Evolutionary conservation across 2,797 vertebrate species (phyloP).

Genomic region (Thamnophis elegans): DNA sequence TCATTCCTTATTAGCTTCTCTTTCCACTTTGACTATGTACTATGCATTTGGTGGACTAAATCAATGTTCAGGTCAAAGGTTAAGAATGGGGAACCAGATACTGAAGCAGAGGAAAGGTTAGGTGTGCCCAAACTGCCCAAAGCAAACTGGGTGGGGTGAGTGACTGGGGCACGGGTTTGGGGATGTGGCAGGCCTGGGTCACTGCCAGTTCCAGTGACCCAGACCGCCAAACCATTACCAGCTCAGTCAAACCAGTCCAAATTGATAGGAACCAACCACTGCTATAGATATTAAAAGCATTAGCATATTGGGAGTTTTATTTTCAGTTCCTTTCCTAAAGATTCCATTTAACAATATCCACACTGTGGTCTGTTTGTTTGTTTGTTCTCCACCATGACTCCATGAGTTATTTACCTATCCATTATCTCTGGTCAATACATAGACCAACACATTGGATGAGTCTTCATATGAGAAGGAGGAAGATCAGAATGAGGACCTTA

Average conservation of each 20-base stretch:
- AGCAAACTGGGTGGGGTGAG: no score
- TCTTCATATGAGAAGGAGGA: background rate
- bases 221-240: no score
- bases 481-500: background rate
- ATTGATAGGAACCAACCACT: no score
- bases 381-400: background rate
- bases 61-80: constrained; percentile 38
- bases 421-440: background rate
- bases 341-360: background rate
- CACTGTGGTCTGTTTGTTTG: background rate
- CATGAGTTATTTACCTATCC: background rate
- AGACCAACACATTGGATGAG: background rate
- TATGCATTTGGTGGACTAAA: constrained; percentile 37
- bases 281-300: background rate
- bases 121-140: background rate
- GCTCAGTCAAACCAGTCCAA: no score
- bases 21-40: background rate
- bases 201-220: no score
- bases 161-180: no score
- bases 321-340: background rate
- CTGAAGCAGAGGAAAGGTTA: background rate
- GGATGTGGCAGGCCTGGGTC: no score
- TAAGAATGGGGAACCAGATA: constrained; percentile 11
- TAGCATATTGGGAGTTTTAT: background rate
- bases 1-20: constrained; percentile 28